phyloP scores from a whole-genome alignment of 1,140 invertebrate species.

The Lasioglossum baleicum region DNA sequence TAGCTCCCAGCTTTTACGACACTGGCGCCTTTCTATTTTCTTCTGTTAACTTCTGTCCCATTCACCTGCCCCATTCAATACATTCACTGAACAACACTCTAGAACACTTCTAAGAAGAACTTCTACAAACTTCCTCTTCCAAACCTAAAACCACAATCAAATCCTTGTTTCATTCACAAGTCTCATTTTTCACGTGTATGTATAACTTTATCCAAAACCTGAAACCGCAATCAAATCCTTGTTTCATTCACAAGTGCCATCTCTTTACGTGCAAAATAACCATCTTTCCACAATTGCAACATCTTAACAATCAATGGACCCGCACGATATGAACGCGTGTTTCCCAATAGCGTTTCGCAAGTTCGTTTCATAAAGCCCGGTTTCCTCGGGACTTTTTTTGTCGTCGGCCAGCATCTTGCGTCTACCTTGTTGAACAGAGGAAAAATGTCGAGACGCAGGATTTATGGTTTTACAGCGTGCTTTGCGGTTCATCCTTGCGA shows the following conservation, averaged over 20 bases:
- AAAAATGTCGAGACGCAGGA: constrained; percentile 34
- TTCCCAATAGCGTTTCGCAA: background rate
- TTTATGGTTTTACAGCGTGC: constrained; percentile 49
- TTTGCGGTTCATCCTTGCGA: constrained; percentile 30
- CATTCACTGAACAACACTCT: background rate
- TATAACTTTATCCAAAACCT: background rate
- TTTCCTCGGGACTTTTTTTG: background rate
- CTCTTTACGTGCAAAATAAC: too few species aligned
- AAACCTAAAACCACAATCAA: background rate
- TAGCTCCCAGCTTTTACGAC: too few species aligned
- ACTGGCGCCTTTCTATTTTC: too few species aligned
- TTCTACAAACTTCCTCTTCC: too few species aligned
- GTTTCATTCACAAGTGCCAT: background rate
- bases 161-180: background rate
- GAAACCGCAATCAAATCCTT: background rate
- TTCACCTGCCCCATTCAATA: background rate
- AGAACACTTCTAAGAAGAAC: background rate
- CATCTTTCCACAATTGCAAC: too few species aligned
- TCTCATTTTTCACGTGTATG: too few species aligned
- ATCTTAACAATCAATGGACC: background rate
- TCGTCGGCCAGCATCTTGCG: background rate
- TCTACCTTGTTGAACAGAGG: background rate
- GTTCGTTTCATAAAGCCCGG: background rate
- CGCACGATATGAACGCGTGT: background rate
- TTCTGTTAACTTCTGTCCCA: background rate